Percentiles rank a stretch among this genome's conserved stretches.
Conservation (phyloP, 2,888 invertebrate species). For the Platynereis dumerilii region DNA sequence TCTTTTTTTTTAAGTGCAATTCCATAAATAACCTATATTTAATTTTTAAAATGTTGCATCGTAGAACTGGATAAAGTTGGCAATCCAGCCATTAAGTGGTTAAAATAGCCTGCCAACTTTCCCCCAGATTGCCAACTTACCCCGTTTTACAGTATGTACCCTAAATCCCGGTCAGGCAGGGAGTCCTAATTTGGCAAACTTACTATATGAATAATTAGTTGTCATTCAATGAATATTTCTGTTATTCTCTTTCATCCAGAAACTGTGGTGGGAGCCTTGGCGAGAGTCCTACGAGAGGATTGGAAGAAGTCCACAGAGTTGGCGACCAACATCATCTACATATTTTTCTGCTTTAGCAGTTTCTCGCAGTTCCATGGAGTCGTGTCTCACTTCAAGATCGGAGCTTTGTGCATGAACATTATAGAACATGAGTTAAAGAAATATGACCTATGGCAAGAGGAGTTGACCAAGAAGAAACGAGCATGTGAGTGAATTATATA, state of each 20-base stretch:
- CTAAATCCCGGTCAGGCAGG: too few relatives aligned
- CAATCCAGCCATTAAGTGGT: too few relatives aligned
- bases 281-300: slow-evolving; percentile 94
- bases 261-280: slow-evolving; percentile 91
- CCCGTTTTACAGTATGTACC: too few relatives aligned
- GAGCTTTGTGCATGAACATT: slow-evolving; percentile 89
- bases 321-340: slow-evolving; percentile 94
- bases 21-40: too few relatives aligned
- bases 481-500: slow-evolving; percentile 40
- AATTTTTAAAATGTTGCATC: too few relatives aligned
- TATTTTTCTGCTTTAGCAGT: slow-evolving; percentile 96
- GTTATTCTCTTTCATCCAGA: slow-evolving; percentile 63
- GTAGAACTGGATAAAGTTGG: too few relatives aligned
- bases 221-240: too few relatives aligned
- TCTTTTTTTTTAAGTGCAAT: too few relatives aligned
- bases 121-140: too few relatives aligned
- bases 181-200: too few relatives aligned
- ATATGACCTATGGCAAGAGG: slow-evolving; percentile 85
- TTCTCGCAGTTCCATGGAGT: slow-evolving; percentile 94
- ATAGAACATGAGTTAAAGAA: slow-evolving; percentile 93
- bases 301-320: slow-evolving; percentile 96
- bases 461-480: slow-evolving; percentile 61
- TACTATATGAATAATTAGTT: too few relatives aligned
- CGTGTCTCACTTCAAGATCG: slow-evolving; percentile 86
- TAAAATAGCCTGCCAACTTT: too few relatives aligned